These are phyloP conservation scores for Malurus cyaneus DNA, from an alignment of 2,113 vertebrate species.

Conservation along the genomic window DNA sequence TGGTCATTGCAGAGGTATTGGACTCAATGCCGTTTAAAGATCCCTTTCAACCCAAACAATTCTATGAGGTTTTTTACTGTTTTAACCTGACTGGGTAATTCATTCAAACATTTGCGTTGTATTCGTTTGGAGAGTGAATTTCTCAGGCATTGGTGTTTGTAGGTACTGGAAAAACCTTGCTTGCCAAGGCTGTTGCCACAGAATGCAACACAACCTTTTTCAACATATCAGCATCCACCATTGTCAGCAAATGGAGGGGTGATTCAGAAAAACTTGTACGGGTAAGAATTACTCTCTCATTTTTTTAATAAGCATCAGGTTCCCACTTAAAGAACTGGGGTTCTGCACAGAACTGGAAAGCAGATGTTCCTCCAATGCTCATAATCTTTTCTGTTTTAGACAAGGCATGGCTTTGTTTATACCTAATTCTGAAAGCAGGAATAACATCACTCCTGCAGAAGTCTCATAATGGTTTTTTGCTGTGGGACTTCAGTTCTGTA, in stretches of 20 bases:
- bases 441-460: not conserved
- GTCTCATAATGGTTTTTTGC: not conserved
- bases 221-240: slow-evolving; percentile 96
- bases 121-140: not conserved
- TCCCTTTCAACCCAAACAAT: not conserved
- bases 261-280: slow-evolving; percentile 96
- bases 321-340: not conserved
- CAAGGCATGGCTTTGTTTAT: not conserved
- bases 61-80: not conserved
- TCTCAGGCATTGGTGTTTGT: not conserved
- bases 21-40: rapidly evolving
- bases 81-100: not conserved
- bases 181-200: slow-evolving; percentile 96
- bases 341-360: not conserved
- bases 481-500: not conserved
- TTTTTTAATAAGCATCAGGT: not conserved
- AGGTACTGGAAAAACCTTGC: slow-evolving; percentile 95
- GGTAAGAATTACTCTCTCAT: slow-evolving; percentile 71
- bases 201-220: slow-evolving; percentile 97
- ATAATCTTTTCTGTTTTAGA: not conserved
- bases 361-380: not conserved
- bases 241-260: slow-evolving; percentile 98
- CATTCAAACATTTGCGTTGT: not conserved
- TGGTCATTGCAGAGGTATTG: rapidly evolving
- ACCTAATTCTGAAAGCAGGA: not conserved